Base-by-base conservation (phyloP, 2,797 vertebrate genomes). In the Steatocranus sp. region DNA sequence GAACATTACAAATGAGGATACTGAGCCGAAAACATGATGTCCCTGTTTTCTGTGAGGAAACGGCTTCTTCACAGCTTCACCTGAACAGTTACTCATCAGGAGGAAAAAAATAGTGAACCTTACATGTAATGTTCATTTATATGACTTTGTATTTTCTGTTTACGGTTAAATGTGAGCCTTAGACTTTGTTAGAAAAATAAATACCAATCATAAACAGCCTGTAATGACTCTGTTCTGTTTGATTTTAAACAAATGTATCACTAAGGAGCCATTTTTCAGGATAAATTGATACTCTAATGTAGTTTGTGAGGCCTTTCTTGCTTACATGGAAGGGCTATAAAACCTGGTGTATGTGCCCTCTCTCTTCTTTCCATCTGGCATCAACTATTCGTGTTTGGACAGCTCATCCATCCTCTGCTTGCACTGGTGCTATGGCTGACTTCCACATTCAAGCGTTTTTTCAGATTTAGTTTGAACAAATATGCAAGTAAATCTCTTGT, bases 1-100 rank as follows among this genome's bases (percentile, higher is more conserved):
- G 1, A 90, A 91, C 90, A 93, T 92, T 93, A 93, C 92, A 88
- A 89, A 43, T 15, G 78, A 88, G 78, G 81, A 87, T 58, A 81
- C 83, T 56, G 84, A 88, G 54, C 66, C 14, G 41, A 84, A 41
- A 20, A 18, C 83, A 41, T 10, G 56, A 48, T 76, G 58, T 85
- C 63, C 66, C 76, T 83, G 32, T 89, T 76, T 85, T 91, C 84
- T 84, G 79, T 86, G 83, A 93, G 54, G 81, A 76, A 83, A 82
- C 79, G 20, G 82, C 80, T 80, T 76, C 83, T 83, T 38, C 38
- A 5, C 86, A 84, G 66, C 86, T 86, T 81, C 75, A 74, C 11
- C 43, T 74, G n/a, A 78, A 78, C 51, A 18, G 70, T 41, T 14
- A 12, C 46, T 84, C 81, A 20, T 34, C 79, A 30, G n/a, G 11